Evolutionary conservation across 2,888 invertebrate genomes (phyloP), one percentile per base, ranked within the genome.

Genomic region (Synanthedon vespiformis): DNA sequence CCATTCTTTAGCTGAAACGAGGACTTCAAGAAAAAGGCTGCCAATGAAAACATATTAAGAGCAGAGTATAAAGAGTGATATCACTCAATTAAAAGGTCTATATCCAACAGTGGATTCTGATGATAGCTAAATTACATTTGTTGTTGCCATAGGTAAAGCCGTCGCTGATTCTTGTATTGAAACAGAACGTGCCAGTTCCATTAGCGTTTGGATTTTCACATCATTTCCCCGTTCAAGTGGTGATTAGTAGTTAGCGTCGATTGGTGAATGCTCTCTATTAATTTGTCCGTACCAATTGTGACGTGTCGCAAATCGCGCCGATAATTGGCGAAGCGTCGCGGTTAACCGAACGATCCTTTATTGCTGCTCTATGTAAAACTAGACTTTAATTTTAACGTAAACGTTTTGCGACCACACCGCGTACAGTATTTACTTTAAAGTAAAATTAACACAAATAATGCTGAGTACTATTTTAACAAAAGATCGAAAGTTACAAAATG

Each of bases 241-340:
- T 73, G 75, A 75, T 78, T 77, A 77, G 73, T 71, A 72, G 72
- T 67, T 68, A 60, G 58, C 58, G 59, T 54, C 50, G 57, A 62
- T 63, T 65, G 57, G 52, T 49, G 70, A 67, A 68, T 64, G 65
- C 65, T 71, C 68, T 67, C 78, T 74, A 80, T 77, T 77, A 78
- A 80, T 80, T 80, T 75, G 76, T 68, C 74, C 65, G 62, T 70
- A 63, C 67, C 71, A 77, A 75, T 77, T 74, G 68, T 67, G 70
- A 66, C 67, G 63, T 62, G 66, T 67, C 63, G 48, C 48, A 22
- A 18, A 18, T 62, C 61, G 57, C 16, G 60, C 49, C 55, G 60
- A 69, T 77, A 74, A 77, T 76, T 74, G 65, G 60, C 65, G 58
- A 63, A 50, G 55, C 49, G 48, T 53, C 52, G 52, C 40, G 51